Percentiles rank a stretch among this genome's conserved stretches.
Evolutionary conservation across 23 tunicate genomes (phyloP).

Genomic region (Ascidia mentula): DNA sequence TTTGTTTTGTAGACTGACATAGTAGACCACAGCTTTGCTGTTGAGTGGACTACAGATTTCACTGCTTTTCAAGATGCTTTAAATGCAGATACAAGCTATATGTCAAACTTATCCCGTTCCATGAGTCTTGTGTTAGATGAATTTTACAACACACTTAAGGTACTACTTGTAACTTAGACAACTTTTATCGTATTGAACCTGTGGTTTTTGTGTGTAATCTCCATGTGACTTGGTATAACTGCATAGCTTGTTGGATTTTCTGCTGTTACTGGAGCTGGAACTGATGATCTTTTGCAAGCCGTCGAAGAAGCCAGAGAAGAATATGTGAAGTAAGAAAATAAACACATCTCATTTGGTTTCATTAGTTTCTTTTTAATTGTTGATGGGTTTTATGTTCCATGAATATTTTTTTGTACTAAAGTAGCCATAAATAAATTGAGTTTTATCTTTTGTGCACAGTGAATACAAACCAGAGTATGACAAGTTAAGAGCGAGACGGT

Average conservation of each 20-base stretch:
- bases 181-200: too few relatives aligned
- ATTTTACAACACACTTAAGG: constrained; percentile 85
- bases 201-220: not conserved
- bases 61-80: constrained; percentile 85
- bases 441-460: constrained; percentile 17
- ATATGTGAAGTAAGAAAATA: constrained; percentile 53
- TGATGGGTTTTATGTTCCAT: not conserved
- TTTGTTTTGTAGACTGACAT: constrained; percentile 79
- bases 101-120: constrained; percentile 85
- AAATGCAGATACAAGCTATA: constrained; percentile 71
- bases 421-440: too few relatives aligned
- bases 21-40: constrained; percentile 93
- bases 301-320: constrained; percentile 87
- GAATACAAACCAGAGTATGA: constrained; percentile 90
- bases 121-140: constrained; percentile 98
- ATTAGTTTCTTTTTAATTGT: not conserved
- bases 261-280: constrained; percentile 90
- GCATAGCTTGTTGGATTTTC: constrained; percentile 97
- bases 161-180: not conserved
- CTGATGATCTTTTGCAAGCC: constrained; percentile 66
- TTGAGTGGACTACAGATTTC: constrained; percentile 98
- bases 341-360: not conserved
- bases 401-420: too few relatives aligned
- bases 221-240: not conserved
- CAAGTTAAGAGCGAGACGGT: constrained; percentile 45